Evolutionary conservation across 92 coral and sea anemone species (phyloP).

Genomic region (Zoanthus gigantus): DNA sequence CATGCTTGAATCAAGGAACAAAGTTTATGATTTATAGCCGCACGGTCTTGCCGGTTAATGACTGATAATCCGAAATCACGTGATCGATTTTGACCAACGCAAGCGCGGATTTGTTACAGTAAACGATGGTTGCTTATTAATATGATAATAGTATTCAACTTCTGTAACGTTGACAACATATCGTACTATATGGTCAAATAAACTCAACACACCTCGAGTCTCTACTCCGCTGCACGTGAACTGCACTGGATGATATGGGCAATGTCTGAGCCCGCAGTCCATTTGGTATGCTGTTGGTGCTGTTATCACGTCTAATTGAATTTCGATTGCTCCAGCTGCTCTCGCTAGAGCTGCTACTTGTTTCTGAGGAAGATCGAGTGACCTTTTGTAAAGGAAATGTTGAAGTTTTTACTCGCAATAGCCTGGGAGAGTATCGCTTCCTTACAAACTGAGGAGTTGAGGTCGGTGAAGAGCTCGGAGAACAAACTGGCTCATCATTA

Average conservation of each 20-base stretch:
- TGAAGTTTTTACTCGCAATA: slow-evolving; percentile 59
- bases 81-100: too few species aligned
- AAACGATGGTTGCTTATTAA: too few species aligned
- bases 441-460: slow-evolving; percentile 67
- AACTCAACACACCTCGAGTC: slow-evolving; percentile 36
- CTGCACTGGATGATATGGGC: slow-evolving; percentile 58
- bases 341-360: slow-evolving; percentile 88
- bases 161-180: too few species aligned
- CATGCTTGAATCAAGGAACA: too few species aligned
- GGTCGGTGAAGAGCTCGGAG: slow-evolving; percentile 59
- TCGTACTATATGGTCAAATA: too few species aligned
- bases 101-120: too few species aligned
- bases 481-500: slow-evolving; percentile 56
- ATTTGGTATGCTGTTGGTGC: slow-evolving; percentile 29
- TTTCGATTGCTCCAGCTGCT: slow-evolving; percentile 74
- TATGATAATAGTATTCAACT: too few species aligned
- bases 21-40: too few species aligned
- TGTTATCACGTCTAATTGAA: slow-evolving; percentile 60
- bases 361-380: slow-evolving; percentile 78
- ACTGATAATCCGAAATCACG: too few species aligned
- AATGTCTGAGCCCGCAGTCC: slow-evolving; percentile 65
- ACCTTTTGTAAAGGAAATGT: slow-evolving; percentile 39
- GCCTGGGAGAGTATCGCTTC: slow-evolving; percentile 67
- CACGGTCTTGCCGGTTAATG: too few species aligned
- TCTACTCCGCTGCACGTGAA: slow-evolving; percentile 6